Conservation (phyloP, 2,113 vertebrate genomes). For the Corapipo altera region DNA sequence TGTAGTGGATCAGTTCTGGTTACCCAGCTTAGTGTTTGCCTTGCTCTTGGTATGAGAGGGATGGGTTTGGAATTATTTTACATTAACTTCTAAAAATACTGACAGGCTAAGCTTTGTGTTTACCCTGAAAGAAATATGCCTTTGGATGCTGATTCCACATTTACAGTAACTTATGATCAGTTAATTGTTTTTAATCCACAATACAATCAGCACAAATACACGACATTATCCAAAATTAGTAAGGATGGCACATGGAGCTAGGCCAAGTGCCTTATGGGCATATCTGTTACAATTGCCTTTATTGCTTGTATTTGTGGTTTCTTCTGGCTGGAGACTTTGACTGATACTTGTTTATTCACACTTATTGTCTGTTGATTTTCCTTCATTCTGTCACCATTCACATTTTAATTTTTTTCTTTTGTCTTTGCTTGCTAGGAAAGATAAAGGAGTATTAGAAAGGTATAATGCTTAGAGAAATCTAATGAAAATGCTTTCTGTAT, state of each 20-base stretch:
- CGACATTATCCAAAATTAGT: neutral
- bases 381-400: neutral
- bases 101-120: neutral
- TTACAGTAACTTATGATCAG: neutral
- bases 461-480: neutral
- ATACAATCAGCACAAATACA: neutral
- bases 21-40: neutral
- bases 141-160: neutral
- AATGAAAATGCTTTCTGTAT: neutral
- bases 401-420: neutral
- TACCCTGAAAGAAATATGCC: neutral
- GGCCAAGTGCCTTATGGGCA: slow-evolving; percentile 16
- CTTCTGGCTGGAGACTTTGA: neutral
- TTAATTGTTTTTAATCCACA: neutral
- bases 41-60: neutral
- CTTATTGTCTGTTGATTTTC: slow-evolving; percentile 17
- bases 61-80: neutral
- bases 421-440: neutral
- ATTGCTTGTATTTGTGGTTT: neutral
- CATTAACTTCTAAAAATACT: neutral
- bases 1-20: neutral
- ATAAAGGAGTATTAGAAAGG: neutral
- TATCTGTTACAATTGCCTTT: slow-evolving; percentile 18
- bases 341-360: slow-evolving; percentile 8
- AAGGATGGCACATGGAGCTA: neutral